These are phyloP conservation scores for Battus philenor DNA, from an alignment of 1,140 invertebrate genomes.

Conservation along the genomic window DNA sequence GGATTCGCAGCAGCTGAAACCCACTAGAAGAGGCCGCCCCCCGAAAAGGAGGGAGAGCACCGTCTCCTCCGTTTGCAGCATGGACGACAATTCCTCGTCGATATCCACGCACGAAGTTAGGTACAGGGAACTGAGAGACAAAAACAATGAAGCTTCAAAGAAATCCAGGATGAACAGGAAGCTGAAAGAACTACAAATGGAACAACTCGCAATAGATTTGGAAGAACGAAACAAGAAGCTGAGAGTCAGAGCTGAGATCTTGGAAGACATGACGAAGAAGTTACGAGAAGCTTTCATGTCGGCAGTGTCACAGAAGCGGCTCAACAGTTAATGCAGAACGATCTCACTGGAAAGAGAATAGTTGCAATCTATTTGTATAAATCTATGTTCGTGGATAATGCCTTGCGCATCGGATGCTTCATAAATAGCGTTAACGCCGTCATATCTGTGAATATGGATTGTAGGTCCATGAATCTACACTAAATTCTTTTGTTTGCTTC, in stretches of 20 bases:
- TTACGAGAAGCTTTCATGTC: conserved; percentile 61
- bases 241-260: conserved; percentile 49
- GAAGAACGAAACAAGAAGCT: conserved; percentile 66
- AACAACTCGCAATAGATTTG: conserved; percentile 54
- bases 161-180: conserved; percentile 84
- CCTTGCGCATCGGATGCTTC: conserved; percentile 7
- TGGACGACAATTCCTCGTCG: conserved; percentile 51
- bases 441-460: conserved; percentile 15
- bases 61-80: conserved; percentile 52
- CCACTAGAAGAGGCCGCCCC: conserved; percentile 53
- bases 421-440: conserved; percentile 9
- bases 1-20: conserved; percentile 47
- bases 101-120: conserved; percentile 58
- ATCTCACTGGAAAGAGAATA: conserved; percentile 6
- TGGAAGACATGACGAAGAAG: conserved; percentile 63
- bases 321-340: conserved; percentile 5
- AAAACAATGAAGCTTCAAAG: conserved; percentile 86
- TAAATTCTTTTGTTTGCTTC: conserved; percentile 15
- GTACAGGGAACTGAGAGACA: conserved; percentile 82
- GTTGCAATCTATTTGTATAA: conserved; percentile 19
- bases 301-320: conserved; percentile 48
- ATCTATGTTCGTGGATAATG: conserved; percentile 35
- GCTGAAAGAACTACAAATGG: conserved; percentile 77
- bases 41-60: conserved; percentile 60
- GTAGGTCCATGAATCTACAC: conserved; percentile 6